Conservation (phyloP, 2,797 vertebrate genomes). For the Eurystomus glaucurus region DNA sequence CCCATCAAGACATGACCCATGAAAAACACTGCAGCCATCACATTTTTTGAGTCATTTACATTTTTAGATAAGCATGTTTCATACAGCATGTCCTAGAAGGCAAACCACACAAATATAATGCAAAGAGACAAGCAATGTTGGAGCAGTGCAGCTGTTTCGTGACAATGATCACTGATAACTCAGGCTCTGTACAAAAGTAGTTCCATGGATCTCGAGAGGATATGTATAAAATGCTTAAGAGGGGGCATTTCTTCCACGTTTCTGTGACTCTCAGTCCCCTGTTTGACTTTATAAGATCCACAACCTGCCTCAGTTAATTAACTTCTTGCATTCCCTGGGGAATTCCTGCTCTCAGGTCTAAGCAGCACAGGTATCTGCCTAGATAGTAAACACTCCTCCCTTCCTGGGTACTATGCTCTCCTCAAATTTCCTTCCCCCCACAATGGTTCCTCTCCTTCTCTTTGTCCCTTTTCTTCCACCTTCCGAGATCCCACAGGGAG, state of each 20-base stretch:
- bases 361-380: not conserved
- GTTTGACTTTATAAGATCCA: slow-evolving; percentile 18
- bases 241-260: not conserved
- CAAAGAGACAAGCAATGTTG: slow-evolving; percentile 46
- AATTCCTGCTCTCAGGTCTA: not conserved
- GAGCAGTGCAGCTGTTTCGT: slow-evolving; percentile 4
- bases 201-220: not conserved
- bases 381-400: not conserved
- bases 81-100: slow-evolving; percentile 33
- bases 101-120: slow-evolving; percentile 52
- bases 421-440: not conserved
- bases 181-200: not conserved
- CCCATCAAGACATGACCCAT: not conserved
- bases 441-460: not conserved
- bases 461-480: not conserved
- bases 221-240: slow-evolving; percentile 4
- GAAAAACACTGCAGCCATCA: not conserved
- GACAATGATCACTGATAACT: slow-evolving; percentile 36
- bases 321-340: not conserved
- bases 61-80: not conserved
- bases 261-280: not conserved
- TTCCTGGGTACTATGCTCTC: not conserved
- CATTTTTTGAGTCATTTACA: not conserved
- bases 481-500: not conserved
- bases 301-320: not conserved